Percentiles rank a stretch among this genome's conserved stretches.
Conservation (phyloP, 2,797 vertebrate genomes). For the Enteromius mattozi region DNA sequence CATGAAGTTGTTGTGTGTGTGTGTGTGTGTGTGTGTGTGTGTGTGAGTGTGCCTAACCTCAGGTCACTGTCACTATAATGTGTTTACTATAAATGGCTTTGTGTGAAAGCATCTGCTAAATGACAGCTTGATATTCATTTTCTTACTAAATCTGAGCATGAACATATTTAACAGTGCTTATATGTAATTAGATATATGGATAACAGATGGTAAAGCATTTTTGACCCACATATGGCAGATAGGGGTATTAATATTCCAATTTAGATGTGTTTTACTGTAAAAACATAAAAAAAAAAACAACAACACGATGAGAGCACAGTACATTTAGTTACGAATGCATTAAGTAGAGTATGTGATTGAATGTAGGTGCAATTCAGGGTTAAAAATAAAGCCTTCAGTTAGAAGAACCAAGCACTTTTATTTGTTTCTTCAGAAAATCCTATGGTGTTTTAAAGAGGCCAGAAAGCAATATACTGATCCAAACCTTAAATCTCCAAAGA, state of each 20-base stretch:
- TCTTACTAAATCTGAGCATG: neutral
- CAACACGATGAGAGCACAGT: neutral
- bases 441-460: neutral
- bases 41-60: neutral
- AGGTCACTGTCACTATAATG: neutral
- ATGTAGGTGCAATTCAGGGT: neutral
- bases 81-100: constrained; percentile 24
- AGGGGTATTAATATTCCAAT: neutral
- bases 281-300: neutral
- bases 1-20: neutral
- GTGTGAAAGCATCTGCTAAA: constrained; percentile 6
- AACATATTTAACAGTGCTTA: constrained; percentile 19
- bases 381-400: neutral
- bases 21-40: neutral
- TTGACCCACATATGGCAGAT: neutral
- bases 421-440: neutral
- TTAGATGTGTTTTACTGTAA: neutral
- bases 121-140: constrained; percentile 6
- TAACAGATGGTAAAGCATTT: constrained; percentile 20
- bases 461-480: neutral
- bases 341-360: neutral
- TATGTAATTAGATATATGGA: constrained; percentile 12
- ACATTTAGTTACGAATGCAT: neutral
- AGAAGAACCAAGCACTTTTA: neutral
- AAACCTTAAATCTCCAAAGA: neutral